phyloP scores from a whole-genome alignment of 2,888 invertebrate genomes.

The Pseudococcus longispinus region DNA sequence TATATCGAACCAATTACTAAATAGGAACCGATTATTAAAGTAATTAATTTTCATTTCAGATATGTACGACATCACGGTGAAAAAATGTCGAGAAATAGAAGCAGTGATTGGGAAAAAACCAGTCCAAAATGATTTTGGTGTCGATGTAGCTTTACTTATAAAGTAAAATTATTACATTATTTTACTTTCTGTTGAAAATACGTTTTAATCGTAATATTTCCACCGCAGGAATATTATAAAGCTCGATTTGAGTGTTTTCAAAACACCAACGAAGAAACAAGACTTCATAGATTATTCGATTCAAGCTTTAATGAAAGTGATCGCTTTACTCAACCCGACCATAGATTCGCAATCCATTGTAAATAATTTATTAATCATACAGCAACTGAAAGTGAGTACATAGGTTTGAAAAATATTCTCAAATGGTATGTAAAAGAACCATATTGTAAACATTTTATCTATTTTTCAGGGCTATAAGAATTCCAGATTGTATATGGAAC shows the following conservation, averaged over 20 bases:
- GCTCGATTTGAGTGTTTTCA: constrained; percentile 29
- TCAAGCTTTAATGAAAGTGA: constrained; percentile 83
- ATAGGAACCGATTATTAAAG: background rate
- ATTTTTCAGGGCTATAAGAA: constrained; percentile 70
- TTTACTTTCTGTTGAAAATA: background rate
- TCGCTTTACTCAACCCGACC: constrained; percentile 84
- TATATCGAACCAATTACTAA: background rate
- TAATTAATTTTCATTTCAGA: constrained; percentile 63
- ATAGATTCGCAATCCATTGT: constrained; percentile 82
- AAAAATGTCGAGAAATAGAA: constrained; percentile 77
- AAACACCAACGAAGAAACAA: constrained; percentile 32
- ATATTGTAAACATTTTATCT: background rate
- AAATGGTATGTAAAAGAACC: too few species aligned
- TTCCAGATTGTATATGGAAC: constrained; percentile 83
- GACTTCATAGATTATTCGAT: constrained; percentile 43
- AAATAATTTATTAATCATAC: constrained; percentile 82
- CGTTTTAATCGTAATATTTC: background rate
- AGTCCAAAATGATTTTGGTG: background rate
- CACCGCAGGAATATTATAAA: constrained; percentile 4
- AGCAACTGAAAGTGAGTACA: constrained; percentile 74
- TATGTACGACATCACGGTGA: constrained; percentile 72
- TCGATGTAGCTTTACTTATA: background rate
- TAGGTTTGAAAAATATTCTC: too few species aligned
- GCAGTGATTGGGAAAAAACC: background rate
- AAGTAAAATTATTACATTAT: background rate